These are phyloP conservation scores for Nyctibius grandis DNA, from an alignment of 2,797 vertebrate species.

Conservation along the genomic window DNA sequence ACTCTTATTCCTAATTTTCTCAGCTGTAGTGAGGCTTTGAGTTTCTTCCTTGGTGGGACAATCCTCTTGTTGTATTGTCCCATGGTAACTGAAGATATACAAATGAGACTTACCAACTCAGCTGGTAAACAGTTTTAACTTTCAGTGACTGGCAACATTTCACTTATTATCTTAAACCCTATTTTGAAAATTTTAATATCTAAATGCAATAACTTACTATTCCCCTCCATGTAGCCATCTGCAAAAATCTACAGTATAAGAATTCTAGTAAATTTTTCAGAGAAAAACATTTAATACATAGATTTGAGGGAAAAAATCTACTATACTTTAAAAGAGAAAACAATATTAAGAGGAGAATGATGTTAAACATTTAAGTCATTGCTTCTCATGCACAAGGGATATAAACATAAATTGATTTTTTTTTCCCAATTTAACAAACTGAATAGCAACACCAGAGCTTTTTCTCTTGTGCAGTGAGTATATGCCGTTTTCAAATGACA, in stretches of 20 bases:
- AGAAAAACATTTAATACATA: neutral
- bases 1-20: neutral
- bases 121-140: neutral
- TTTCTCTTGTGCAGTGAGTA: neutral
- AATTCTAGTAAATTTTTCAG: neutral
- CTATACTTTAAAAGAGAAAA: neutral
- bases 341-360: neutral
- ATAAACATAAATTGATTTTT: neutral
- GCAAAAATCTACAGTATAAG: neutral
- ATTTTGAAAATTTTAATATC: neutral
- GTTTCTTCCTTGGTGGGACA: neutral
- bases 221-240: neutral
- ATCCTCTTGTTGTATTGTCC: neutral
- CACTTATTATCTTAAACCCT: neutral
- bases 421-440: neutral
- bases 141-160: neutral
- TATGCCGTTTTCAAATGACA: neutral
- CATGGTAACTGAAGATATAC: neutral
- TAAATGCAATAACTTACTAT: neutral
- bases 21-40: neutral
- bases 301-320: neutral
- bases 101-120: neutral
- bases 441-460: neutral
- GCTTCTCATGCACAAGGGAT: neutral
- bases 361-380: neutral